Evolutionary conservation across 2,797 vertebrate genomes (phyloP).

Genomic region (Austrolebias charrua): DNA sequence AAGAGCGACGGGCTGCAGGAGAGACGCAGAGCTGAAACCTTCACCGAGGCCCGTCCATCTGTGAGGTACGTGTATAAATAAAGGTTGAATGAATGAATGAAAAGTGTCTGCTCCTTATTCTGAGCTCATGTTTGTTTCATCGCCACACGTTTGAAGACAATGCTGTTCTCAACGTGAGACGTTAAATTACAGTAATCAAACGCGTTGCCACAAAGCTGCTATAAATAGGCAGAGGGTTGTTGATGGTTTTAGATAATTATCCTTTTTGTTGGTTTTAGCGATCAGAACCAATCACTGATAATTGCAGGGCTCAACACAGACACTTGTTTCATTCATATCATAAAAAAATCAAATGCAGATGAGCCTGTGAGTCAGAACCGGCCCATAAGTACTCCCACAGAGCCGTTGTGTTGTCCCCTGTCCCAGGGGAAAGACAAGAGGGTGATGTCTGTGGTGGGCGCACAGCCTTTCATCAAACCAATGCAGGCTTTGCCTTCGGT

Average conservation of each 20-base stretch:
- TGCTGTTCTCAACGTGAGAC: background rate
- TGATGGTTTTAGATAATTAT: constrained; percentile 16
- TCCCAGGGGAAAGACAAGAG: constrained; percentile 1
- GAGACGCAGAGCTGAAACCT: constrained; percentile 17
- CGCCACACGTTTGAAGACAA: background rate
- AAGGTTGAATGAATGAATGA: no score
- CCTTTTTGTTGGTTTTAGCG: constrained; percentile 14
- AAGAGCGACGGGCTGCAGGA: constrained; percentile 27
- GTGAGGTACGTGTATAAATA: no score
- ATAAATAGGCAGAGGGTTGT: constrained; percentile 12
- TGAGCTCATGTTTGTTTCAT: background rate
- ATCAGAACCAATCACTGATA: constrained; percentile 36
- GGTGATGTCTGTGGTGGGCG: constrained; percentile 75
- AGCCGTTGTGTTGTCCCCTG: constrained; percentile 9
- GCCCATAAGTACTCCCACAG: constrained; percentile 55
- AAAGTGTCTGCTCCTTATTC: constrained; percentile 24
- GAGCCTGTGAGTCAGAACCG: constrained; percentile 48
- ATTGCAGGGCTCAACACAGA: constrained; percentile 53
- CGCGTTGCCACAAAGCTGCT: constrained; percentile 1
- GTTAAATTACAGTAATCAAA: constrained; percentile 10
- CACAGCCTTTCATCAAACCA: constrained; percentile 80
- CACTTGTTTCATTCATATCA: constrained; percentile 17
- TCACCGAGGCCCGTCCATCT: constrained; percentile 8
- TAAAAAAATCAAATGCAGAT: constrained; percentile 70
- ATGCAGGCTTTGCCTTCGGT: constrained; percentile 58